phyloP scores from a whole-genome alignment of 1,140 invertebrate species.

The Ceratosolen fusciceps region DNA sequence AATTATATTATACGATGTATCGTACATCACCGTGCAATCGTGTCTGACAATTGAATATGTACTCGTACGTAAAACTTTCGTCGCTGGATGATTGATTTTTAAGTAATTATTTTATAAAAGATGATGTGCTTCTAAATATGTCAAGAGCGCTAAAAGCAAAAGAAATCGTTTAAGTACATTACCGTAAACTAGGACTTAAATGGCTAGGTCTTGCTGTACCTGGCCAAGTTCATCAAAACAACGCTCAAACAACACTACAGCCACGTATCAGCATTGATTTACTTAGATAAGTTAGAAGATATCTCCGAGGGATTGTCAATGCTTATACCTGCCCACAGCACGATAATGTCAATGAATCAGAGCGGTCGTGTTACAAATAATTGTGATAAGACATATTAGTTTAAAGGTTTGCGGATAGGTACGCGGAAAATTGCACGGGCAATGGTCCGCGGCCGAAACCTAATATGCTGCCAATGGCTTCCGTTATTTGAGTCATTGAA shows the following conservation, averaged over 20 bases:
- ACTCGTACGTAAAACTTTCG: neutral
- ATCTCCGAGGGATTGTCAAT: neutral
- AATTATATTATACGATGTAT: neutral
- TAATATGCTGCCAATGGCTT: constrained; percentile 16
- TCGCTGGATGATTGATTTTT: constrained; percentile 1
- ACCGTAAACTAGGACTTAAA: neutral
- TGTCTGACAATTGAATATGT: neutral
- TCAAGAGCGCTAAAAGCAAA: neutral
- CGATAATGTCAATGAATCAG: too few species aligned
- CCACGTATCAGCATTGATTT: neutral
- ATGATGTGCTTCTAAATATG: neutral
- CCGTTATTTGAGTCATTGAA: constrained; percentile 23
- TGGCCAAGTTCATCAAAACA: neutral
- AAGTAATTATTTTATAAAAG: constrained; percentile 24
- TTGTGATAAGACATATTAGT: too few species aligned
- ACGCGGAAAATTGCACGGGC: neutral
- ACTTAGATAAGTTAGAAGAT: neutral
- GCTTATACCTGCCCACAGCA: too few species aligned
- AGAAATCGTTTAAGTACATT: neutral
- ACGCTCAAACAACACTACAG: neutral
- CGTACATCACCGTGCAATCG: neutral
- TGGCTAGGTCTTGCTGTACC: neutral
- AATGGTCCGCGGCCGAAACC: constrained; percentile 3
- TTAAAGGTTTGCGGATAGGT: neutral
- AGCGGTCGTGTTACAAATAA: too few species aligned